These are phyloP conservation scores for Pogonomyrmex barbatus DNA, from an alignment of 1,140 invertebrate genomes.

Conservation along the genomic window DNA sequence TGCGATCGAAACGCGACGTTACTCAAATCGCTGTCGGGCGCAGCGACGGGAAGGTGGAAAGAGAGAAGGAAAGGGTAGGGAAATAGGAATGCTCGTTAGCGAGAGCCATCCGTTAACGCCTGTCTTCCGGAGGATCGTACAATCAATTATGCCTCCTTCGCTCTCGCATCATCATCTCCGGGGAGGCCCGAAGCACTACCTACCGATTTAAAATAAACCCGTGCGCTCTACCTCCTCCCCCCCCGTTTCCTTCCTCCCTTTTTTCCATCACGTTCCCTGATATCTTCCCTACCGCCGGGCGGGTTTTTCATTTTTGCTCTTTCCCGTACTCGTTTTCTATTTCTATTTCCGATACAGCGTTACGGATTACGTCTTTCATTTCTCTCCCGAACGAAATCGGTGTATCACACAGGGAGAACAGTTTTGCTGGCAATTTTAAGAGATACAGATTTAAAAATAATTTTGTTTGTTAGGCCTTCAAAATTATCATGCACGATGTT, in stretches of 20 bases:
- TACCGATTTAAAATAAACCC: constrained; percentile 86
- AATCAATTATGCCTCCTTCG: constrained; percentile 85
- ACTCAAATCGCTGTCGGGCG: constrained; percentile 9
- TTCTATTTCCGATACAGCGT: not conserved
- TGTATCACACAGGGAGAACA: no score
- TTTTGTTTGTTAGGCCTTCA: no score
- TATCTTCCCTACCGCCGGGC: constrained; percentile 7
- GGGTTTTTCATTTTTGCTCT: constrained; percentile 28
- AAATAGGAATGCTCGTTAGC: constrained; percentile 86
- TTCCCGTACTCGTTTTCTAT: not conserved
- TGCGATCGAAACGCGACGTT: constrained; percentile 49
- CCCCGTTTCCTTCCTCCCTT: constrained; percentile 37
- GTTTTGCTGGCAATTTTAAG: no score
- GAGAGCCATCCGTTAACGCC: constrained; percentile 86
- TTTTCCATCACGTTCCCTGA: constrained; percentile 10
- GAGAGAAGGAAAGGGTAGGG: constrained; percentile 76
- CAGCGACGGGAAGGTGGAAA: constrained; percentile 38
- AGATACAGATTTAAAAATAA: no score
- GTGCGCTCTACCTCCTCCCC: constrained; percentile 26
- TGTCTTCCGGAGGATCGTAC: constrained; percentile 85
- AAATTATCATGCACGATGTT: no score
- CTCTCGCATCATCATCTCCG: constrained; percentile 83
- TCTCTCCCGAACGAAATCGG: no score
- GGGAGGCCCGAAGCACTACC: constrained; percentile 83
- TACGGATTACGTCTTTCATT: not conserved